Conservation (phyloP, 2,113 vertebrate genomes). For the Tragelaphus imberbis region DNA sequence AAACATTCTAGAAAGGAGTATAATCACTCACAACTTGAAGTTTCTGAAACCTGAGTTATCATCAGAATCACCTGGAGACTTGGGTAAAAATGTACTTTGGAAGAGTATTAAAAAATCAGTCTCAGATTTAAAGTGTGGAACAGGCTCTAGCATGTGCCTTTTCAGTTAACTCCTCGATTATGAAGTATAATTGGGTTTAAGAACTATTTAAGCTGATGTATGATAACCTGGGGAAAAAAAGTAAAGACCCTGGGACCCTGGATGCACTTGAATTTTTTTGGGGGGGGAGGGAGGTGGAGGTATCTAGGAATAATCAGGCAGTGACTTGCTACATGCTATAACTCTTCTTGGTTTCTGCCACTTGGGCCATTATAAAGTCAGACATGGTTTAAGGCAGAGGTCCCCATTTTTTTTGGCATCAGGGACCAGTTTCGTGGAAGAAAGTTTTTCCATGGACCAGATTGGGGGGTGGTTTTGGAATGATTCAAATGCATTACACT, state of each 20-base stretch:
- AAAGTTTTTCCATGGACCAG: neutral
- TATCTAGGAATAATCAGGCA: neutral
- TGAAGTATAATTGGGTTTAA: neutral
- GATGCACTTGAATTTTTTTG: neutral
- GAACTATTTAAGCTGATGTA: neutral
- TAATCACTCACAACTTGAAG: neutral
- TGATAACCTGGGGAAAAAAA: neutral
- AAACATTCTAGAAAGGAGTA: neutral
- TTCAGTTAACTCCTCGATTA: neutral
- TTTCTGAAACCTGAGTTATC: neutral
- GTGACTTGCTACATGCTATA: neutral
- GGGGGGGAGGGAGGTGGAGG: accelerated
- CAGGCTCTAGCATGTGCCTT: neutral
- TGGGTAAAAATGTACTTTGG: neutral
- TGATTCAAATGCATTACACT: neutral
- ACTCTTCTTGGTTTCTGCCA: neutral
- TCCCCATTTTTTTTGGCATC: neutral
- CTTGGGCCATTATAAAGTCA: neutral
- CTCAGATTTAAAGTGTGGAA: neutral
- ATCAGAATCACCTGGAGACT: neutral
- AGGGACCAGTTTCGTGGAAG: neutral
- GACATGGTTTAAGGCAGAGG: neutral
- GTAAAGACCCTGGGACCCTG: neutral
- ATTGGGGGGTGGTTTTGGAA: neutral
- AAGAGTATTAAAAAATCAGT: neutral